These are phyloP conservation scores for Drosophila grimshawi DNA, from an alignment of 1,140 invertebrate genomes.

Conservation along the genomic window DNA sequence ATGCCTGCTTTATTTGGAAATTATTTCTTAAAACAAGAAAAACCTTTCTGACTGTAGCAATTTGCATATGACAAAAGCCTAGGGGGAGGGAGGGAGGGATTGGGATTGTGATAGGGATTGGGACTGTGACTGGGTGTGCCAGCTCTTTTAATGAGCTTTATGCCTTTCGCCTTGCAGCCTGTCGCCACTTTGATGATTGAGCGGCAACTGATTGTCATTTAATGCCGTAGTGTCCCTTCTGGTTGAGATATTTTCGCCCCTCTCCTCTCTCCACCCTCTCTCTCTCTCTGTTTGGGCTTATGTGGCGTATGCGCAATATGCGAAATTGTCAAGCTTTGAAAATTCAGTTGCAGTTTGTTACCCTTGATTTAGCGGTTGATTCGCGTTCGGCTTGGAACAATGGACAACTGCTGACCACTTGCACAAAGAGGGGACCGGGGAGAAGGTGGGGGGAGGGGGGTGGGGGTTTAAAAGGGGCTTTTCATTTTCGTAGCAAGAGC, in stretches of 20 bases:
- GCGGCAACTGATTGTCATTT: slow-evolving; percentile 38
- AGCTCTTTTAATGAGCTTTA: slow-evolving; percentile 51
- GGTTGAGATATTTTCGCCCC: not conserved
- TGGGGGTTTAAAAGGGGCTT: not conserved
- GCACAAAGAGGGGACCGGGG: not conserved
- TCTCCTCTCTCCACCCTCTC: too few species aligned
- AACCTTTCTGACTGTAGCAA: slow-evolving; percentile 2
- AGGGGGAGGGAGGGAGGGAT: not conserved
- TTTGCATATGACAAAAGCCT: slow-evolving; percentile 53
- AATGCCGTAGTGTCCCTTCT: not conserved
- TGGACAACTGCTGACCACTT: slow-evolving; percentile 54
- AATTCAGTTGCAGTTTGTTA: slow-evolving; percentile 26
- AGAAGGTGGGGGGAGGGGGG: not conserved
- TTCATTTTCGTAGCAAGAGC: slow-evolving; percentile 36
- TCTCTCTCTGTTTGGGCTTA: not conserved
- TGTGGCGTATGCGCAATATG: slow-evolving; percentile 42
- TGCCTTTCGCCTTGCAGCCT: slow-evolving; percentile 28
- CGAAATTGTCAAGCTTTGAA: not conserved
- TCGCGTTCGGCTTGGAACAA: slow-evolving; percentile 59
- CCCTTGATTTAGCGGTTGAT: slow-evolving; percentile 54
- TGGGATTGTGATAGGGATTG: not conserved
- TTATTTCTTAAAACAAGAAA: too few species aligned
- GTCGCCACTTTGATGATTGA: slow-evolving; percentile 25
- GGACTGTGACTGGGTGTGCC: too few species aligned
- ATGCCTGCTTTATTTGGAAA: too few species aligned